Evolutionary conservation across 1,140 invertebrate species (phyloP).

Genomic region (Drusus annulatus): DNA sequence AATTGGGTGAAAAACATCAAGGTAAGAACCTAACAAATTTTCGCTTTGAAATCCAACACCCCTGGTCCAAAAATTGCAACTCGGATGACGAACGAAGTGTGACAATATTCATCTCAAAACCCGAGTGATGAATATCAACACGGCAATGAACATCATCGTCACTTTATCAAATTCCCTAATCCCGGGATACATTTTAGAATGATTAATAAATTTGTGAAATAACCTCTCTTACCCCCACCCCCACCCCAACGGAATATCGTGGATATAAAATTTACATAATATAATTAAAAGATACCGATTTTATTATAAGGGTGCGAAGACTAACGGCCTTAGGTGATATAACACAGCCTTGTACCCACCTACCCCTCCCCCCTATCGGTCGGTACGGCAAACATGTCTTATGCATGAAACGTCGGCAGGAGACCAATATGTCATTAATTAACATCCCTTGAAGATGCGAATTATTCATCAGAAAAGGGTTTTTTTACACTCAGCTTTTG

Average conservation of each 20-base stretch:
- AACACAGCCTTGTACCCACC: neutral
- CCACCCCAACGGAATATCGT: constrained; percentile 50
- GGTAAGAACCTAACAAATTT: no score
- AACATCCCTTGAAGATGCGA: constrained; percentile 24
- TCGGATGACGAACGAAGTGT: neutral
- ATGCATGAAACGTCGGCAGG: constrained; percentile 33
- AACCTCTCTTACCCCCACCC: constrained; percentile 32
- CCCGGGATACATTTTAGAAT: constrained; percentile 45
- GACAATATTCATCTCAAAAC: no score
- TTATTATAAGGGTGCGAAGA: constrained; percentile 56
- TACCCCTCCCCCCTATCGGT: no score
- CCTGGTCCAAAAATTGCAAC: neutral
- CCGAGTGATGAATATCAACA: neutral
- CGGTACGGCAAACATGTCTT: constrained; percentile 38
- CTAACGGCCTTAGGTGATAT: constrained; percentile 38
- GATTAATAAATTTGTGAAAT: constrained; percentile 59
- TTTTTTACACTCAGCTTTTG: neutral
- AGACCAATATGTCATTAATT: constrained; percentile 41
- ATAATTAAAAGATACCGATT: constrained; percentile 60
- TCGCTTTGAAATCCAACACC: no score
- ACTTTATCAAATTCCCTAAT: constrained; percentile 4
- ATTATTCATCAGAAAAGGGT: constrained; percentile 24
- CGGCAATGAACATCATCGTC: neutral
- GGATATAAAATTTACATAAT: constrained; percentile 60
- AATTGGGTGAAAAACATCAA: no score